Evolutionary conservation across 2,113 vertebrate species (phyloP).

Genomic region (Petrocephalus microphthalmus): DNA sequence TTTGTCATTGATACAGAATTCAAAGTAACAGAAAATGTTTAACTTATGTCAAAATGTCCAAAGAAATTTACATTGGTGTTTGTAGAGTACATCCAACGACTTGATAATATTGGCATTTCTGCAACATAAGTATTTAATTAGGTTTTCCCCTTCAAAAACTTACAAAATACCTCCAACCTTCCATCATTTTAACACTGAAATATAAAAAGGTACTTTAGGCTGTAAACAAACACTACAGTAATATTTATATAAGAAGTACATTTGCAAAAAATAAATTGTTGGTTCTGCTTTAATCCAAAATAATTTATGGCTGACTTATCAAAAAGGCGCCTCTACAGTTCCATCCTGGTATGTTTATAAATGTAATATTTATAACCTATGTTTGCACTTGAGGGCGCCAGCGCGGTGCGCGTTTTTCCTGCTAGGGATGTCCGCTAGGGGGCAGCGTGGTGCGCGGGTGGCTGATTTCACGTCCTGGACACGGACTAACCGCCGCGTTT

Average conservation of each 20-base stretch:
- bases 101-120: constrained; percentile 53
- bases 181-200: constrained; percentile 53
- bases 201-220: constrained; percentile 89
- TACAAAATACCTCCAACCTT: constrained; percentile 43
- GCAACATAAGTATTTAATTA: constrained; percentile 74
- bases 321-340: constrained; percentile 31
- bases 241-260: constrained; percentile 85
- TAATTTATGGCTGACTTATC: constrained; percentile 32
- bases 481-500: constrained; percentile 17
- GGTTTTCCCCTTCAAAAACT: constrained; percentile 45
- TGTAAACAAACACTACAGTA: constrained; percentile 78
- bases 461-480: neutral
- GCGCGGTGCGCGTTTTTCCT: constrained; percentile 40
- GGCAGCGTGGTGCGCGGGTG: constrained; percentile 59
- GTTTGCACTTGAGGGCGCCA: constrained; percentile 36
- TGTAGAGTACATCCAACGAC: constrained; percentile 50
- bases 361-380: constrained; percentile 21
- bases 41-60: constrained; percentile 64
- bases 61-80: constrained; percentile 77
- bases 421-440: constrained; percentile 79
- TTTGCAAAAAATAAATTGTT: constrained; percentile 75
- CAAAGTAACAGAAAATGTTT: constrained; percentile 74
- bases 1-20: constrained; percentile 94
- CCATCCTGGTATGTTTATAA: constrained; percentile 33
- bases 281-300: constrained; percentile 58